phyloP scores from a whole-genome alignment of 2,113 vertebrate species.

The Aphyosemion australe region DNA sequence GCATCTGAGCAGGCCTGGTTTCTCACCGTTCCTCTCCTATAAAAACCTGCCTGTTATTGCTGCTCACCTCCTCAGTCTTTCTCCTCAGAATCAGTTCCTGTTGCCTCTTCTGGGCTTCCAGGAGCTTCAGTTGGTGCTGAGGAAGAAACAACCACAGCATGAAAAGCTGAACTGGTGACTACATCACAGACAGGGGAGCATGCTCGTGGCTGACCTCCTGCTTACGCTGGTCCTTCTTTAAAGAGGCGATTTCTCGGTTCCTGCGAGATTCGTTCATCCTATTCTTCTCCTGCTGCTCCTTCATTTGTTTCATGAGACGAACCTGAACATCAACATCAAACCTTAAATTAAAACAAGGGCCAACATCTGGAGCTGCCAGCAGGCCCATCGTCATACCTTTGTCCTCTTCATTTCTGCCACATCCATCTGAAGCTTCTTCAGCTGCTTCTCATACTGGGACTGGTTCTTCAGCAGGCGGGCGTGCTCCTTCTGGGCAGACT shows the following conservation, averaged over 20 bases:
- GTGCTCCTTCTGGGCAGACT: slow-evolving; percentile 94
- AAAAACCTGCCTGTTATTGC: not conserved
- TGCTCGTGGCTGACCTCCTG: slow-evolving; percentile 81
- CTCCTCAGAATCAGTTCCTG: slow-evolving; percentile 94
- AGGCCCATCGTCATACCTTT: slow-evolving; percentile 81
- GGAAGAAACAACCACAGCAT: slow-evolving; percentile 7
- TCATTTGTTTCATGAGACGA: slow-evolving; percentile 99
- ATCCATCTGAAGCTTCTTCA: slow-evolving; percentile 93
- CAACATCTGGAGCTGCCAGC: not conserved
- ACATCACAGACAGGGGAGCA: not conserved
- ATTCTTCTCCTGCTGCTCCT: slow-evolving; percentile 97
- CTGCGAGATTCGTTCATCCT: slow-evolving; percentile 91
- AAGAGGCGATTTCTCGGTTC: slow-evolving; percentile 92
- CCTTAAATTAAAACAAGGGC: not conserved
- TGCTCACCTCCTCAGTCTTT: slow-evolving; percentile 94
- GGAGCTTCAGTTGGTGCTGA: slow-evolving; percentile 92
- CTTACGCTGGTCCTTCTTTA: slow-evolving; percentile 97
- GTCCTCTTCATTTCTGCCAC: slow-evolving; percentile 98
- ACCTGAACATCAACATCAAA: slow-evolving; percentile 80
- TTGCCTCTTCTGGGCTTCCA: slow-evolving; percentile 96
- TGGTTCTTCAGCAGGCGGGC: slow-evolving; percentile 95
- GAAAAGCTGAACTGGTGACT: no score
- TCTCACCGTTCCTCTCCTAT: no score
- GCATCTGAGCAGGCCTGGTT: no score
- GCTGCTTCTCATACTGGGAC: slow-evolving; percentile 95